A percentile compares a stretch with the other conserved stretches of the same genome.
Conservation (phyloP, 2,888 invertebrate species). For the Rhagium mordax region DNA sequence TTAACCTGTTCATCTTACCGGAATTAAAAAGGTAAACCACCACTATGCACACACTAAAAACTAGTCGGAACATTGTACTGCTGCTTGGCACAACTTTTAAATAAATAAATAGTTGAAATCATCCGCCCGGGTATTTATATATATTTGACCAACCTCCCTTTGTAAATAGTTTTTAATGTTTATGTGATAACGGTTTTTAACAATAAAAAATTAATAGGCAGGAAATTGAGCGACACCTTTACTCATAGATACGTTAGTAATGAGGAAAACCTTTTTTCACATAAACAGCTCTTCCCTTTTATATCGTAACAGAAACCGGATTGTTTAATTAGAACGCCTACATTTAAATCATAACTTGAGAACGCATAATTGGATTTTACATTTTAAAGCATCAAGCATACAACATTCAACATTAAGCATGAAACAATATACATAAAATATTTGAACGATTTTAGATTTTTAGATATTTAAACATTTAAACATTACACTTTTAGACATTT, state of each 20-base stretch:
- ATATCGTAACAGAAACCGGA: too few relatives aligned
- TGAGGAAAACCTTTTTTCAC: neutral
- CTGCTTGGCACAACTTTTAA: neutral
- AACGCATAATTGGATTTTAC: too few relatives aligned
- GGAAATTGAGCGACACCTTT: conserved; percentile 3
- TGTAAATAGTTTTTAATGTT: conserved; percentile 9
- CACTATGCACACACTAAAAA: neutral
- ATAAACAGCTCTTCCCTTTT: too few relatives aligned
- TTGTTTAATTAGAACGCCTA: too few relatives aligned
- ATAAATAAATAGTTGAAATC: neutral
- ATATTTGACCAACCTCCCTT: neutral
- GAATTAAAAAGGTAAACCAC: neutral
- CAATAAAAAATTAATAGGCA: neutral
- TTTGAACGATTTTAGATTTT: too few relatives aligned
- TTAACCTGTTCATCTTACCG: neutral
- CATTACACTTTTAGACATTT: too few relatives aligned
- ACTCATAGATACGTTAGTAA: neutral
- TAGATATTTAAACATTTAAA: too few relatives aligned
- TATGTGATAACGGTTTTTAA: neutral
- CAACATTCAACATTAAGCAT: too few relatives aligned
- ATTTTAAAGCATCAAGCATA: too few relatives aligned
- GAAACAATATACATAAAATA: too few relatives aligned
- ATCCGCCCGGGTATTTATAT: neutral
- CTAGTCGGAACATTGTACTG: neutral
- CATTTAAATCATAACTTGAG: too few relatives aligned